Evolutionary conservation across 2,113 vertebrate genomes (phyloP), one percentile per base, ranked within the genome.

Genomic region (Dendropsophus ebraccatus): DNA sequence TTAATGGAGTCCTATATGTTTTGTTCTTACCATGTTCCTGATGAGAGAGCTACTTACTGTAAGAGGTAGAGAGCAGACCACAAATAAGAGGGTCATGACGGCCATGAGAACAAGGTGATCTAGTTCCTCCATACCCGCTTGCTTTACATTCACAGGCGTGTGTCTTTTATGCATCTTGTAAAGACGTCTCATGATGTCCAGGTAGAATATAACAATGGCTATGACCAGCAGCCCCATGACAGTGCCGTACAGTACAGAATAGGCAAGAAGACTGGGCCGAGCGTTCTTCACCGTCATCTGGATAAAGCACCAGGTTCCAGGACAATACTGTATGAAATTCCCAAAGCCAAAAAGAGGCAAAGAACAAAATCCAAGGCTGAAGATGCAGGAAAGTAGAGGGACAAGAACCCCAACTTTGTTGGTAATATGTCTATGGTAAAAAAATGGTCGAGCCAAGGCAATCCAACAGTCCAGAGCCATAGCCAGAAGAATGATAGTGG

Each of bases 241-340:
- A 52, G 87, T 92, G 87, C 93, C 92, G 75, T 95, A 96, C 23
- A 96, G 91, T 69, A 93, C 89, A 0, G 94, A 91, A 87, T 92
- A 96, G 16, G 56, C 85, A 16, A 23, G 9, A 86, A 88, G 25
- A 58, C 73, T 28, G 86, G 88, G 19, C 70, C 69, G 72, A 13
- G 87, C 8, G 0, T 52, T 58, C 0, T 13, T 32, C 0, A 87
- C 85, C 0, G 88, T 89, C 95, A 96, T 94, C 0, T 91, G 90
- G 35, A 96, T 89, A 88, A 95, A 96, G 84, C 95, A 96, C 95
- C 95, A 96, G 0, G 93, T 95, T 56, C 95, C 94, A 0, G 95
- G 95, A 50, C 93, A 94, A 67, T 96, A 95, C 85, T 94, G 92
- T 30, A 93, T 91, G 75, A 90, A 91, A 0, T 37, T 88, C 19